Evolutionary conservation across 1,140 invertebrate species (phyloP).

Genomic region (Leptopilina clavipes): DNA sequence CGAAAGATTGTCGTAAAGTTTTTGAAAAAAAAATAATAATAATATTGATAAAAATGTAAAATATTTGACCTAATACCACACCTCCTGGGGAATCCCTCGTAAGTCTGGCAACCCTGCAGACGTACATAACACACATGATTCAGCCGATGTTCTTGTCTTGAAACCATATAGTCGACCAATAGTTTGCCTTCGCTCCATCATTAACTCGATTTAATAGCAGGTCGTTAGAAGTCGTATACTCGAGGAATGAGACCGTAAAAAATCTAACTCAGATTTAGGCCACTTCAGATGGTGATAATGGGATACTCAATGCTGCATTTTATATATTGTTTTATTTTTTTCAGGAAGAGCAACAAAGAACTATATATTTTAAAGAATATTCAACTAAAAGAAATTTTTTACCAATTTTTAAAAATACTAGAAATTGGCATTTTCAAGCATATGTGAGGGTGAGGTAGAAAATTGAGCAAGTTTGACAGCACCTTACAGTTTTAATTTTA

Average conservation of each 20-base stretch:
- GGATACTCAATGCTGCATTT: conserved; percentile 14
- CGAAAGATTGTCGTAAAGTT: too few species aligned
- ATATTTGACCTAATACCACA: background rate
- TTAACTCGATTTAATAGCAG: conserved; percentile 65
- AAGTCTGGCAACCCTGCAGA: conserved; percentile 25
- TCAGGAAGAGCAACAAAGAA: conserved; percentile 1
- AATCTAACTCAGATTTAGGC: conserved; percentile 57
- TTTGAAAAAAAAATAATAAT: conserved; percentile 12
- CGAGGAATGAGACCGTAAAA: conserved; percentile 54
- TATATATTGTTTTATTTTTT: conserved; percentile 19
- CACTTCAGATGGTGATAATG: conserved; percentile 55
- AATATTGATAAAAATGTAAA: background rate
- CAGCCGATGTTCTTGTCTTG: background rate
- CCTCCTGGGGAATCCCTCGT: conserved; percentile 20
- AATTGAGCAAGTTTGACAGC: too few species aligned
- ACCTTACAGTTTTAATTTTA: too few species aligned
- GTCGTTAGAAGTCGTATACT: conserved; percentile 63
- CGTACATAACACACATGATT: conserved; percentile 5
- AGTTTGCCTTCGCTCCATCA: conserved; percentile 55
- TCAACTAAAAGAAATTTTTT: too few species aligned
- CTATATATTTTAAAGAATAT: background rate
- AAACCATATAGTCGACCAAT: conserved; percentile 54
- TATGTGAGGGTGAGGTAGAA: too few species aligned
- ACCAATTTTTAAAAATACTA: too few species aligned
- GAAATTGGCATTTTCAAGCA: too few species aligned